Conservation (phyloP, 2,113 vertebrate species). For the Chunga burmeisteri region DNA sequence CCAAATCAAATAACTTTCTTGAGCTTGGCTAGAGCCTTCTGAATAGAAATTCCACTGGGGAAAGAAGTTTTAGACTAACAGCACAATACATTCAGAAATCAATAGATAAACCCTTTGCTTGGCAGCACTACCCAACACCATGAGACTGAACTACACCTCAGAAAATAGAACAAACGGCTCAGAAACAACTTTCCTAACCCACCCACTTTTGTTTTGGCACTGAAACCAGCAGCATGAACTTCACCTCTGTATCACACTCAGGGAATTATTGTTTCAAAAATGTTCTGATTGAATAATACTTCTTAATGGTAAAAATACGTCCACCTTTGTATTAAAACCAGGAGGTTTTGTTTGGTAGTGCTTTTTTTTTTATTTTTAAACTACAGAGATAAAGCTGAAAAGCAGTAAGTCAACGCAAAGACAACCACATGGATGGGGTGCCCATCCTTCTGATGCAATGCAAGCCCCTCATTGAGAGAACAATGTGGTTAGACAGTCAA, state of each 20-base stretch:
- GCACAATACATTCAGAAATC: constrained; percentile 48
- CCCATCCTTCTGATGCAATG: background rate
- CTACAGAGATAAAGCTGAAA: constrained; percentile 6
- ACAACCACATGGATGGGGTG: background rate
- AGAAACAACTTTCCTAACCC: constrained; percentile 1
- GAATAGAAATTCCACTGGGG: constrained; percentile 54
- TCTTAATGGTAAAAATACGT: background rate
- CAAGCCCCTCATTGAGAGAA: background rate
- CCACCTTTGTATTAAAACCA: background rate
- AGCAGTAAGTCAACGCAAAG: background rate
- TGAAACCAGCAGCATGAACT: background rate
- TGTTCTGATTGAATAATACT: background rate
- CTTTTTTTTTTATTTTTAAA: background rate
- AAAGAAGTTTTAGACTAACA: constrained; percentile 63
- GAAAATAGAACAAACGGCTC: constrained; percentile 32
- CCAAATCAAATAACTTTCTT: constrained; percentile 71
- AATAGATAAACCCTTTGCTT: constrained; percentile 59
- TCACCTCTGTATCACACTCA: background rate
- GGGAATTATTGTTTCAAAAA: background rate
- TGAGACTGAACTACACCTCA: background rate
- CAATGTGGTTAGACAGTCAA: background rate
- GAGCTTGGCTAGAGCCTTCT: constrained; percentile 49
- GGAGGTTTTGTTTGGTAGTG: background rate
- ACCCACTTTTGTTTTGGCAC: background rate
- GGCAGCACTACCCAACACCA: background rate